phyloP scores from a whole-genome alignment of 2,113 vertebrate genomes.

The Upupa epops region DNA sequence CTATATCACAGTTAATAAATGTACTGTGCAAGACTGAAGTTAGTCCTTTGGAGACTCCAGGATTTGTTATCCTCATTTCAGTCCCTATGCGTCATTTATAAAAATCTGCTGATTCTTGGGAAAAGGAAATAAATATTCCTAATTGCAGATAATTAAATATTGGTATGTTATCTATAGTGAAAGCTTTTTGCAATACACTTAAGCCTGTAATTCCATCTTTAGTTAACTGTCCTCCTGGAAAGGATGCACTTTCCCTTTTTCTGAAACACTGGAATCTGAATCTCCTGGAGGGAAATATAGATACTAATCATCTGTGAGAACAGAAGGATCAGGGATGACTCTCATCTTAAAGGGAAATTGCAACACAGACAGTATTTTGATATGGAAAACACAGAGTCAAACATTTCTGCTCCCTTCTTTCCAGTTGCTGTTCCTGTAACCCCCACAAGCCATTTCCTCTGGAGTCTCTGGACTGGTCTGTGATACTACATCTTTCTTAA shows the following conservation, averaged over 20 bases:
- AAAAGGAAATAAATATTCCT: neutral
- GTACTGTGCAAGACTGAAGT: neutral
- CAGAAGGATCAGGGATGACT: neutral
- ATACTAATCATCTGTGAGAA: neutral
- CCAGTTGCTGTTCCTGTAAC: neutral
- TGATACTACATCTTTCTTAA: neutral
- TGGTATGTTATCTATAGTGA: neutral
- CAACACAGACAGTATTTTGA: neutral
- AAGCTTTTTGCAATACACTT: neutral
- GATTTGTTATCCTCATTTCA: neutral
- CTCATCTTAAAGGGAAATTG: neutral
- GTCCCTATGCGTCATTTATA: neutral
- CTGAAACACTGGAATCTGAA: neutral
- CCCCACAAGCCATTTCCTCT: neutral
- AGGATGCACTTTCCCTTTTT: neutral
- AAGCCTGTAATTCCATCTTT: neutral
- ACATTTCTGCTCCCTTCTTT: neutral
- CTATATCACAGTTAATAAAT: neutral
- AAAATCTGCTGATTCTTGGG: neutral
- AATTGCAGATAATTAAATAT: neutral
- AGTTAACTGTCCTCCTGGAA: neutral
- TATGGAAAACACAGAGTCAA: neutral
- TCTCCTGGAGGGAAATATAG: neutral
- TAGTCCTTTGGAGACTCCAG: neutral
- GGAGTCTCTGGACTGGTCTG: neutral